phyloP scores from a whole-genome alignment of 2,797 vertebrate species.

The Thunnus albacares region DNA sequence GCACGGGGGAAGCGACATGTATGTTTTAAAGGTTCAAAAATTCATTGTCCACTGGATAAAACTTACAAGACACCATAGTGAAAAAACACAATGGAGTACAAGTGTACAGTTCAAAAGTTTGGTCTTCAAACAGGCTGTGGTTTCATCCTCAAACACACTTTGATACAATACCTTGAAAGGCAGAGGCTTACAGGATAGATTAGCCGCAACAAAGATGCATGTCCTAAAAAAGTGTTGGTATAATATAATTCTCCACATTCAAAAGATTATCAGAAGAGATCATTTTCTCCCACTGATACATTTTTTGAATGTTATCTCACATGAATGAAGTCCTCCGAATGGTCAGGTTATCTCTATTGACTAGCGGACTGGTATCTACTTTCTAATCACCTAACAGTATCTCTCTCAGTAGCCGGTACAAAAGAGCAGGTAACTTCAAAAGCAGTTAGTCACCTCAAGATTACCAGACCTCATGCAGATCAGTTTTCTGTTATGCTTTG shows the following conservation, averaged over 20 bases:
- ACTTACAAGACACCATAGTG: not conserved
- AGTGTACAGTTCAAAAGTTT: slow-evolving; percentile 49
- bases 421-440: slow-evolving; percentile 77
- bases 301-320: slow-evolving; percentile 26
- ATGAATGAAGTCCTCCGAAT: slow-evolving; percentile 26
- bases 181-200: slow-evolving; percentile 60
- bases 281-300: slow-evolving; percentile 36
- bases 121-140: slow-evolving; percentile 65
- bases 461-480: slow-evolving; percentile 75
- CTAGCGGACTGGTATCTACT: slow-evolving; percentile 47
- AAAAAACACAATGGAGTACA: not conserved
- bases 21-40: not conserved
- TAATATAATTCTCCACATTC: slow-evolving; percentile 45
- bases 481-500: slow-evolving; percentile 77
- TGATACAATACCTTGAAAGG: slow-evolving; percentile 68
- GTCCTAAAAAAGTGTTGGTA: slow-evolving; percentile 53
- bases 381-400: slow-evolving; percentile 48
- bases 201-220: slow-evolving; percentile 48
- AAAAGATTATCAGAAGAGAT: slow-evolving; percentile 40
- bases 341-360: slow-evolving; percentile 51
- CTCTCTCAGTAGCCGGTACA: slow-evolving; percentile 63
- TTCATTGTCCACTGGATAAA: not conserved
- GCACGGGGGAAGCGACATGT: not conserved
- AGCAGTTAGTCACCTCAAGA: slow-evolving; percentile 82
- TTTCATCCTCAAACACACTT: slow-evolving; percentile 72